Conservation (phyloP, 2,797 vertebrate species). For the Hapalemur alaotrensis region DNA sequence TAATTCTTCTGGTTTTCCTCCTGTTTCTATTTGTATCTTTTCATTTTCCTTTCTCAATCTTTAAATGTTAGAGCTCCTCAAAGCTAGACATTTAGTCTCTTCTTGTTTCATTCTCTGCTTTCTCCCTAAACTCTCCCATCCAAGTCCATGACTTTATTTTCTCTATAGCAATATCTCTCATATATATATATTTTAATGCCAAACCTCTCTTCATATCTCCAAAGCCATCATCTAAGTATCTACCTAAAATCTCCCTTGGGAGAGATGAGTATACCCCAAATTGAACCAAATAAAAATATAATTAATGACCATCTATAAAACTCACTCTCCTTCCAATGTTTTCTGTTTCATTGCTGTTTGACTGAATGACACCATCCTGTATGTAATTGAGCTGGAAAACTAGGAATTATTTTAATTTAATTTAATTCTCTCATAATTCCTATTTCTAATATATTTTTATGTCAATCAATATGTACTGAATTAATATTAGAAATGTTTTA, state of each 20-base stretch:
- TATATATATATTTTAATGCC: background rate
- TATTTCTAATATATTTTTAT: background rate
- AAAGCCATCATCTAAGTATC: background rate
- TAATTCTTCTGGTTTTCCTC: background rate
- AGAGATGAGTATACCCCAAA: background rate
- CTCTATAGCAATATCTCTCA: background rate
- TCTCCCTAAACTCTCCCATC: background rate
- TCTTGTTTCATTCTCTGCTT: background rate
- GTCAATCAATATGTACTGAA: background rate
- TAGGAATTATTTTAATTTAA: background rate
- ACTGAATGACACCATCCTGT: background rate
- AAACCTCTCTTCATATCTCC: background rate
- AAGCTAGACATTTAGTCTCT: background rate
- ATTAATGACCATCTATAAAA: background rate
- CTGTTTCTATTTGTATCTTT: background rate
- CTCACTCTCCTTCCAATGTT: background rate
- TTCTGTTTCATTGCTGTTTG: constrained; percentile 8
- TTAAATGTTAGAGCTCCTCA: background rate
- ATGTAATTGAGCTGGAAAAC: background rate
- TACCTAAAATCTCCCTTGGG: background rate
- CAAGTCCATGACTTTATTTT: background rate
- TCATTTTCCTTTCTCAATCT: background rate
- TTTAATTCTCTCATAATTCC: background rate
- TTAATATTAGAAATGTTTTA: background rate
- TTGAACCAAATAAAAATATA: constrained; percentile 8